A percentile compares a stretch with the other conserved stretches of the same genome.
Evolutionary conservation across 2,888 invertebrate species (phyloP).

Genomic region (Actias luna): DNA sequence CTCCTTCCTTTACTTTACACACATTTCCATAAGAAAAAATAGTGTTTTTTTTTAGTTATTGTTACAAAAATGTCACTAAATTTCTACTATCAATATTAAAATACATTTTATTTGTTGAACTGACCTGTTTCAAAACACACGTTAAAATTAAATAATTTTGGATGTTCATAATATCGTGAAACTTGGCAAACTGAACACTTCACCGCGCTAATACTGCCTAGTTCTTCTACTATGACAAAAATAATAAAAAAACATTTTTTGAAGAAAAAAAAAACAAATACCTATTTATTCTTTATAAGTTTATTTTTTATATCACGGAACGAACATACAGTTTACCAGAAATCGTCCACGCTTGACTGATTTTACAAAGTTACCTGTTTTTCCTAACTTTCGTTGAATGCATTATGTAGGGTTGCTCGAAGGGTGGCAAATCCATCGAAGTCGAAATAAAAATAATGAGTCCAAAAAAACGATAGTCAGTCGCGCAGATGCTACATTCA

Average conservation of each 20-base stretch:
- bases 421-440: constrained; percentile 65
- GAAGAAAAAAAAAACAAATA: too few relatives aligned
- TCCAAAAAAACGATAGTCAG: constrained; percentile 20
- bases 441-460: constrained; percentile 66
- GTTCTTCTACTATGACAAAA: too few relatives aligned
- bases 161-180: too few relatives aligned
- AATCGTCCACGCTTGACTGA: not conserved
- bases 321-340: not conserved
- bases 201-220: too few relatives aligned
- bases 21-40: not conserved
- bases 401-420: constrained; percentile 70
- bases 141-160: too few relatives aligned
- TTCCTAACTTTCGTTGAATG: constrained; percentile 58
- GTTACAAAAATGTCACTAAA: too few relatives aligned
- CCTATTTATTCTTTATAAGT: too few relatives aligned
- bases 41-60: not conserved
- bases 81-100: too few relatives aligned
- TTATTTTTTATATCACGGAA: not conserved
- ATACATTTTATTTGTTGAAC: too few relatives aligned
- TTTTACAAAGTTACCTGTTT: constrained; percentile 29
- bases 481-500: not conserved
- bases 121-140: too few relatives aligned
- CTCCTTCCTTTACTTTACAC: constrained; percentile 62
- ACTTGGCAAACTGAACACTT: too few relatives aligned
- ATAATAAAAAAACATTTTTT: too few relatives aligned